phyloP scores from a whole-genome alignment of 1,140 invertebrate species.

The Lordiphosa clarofinis region DNA sequence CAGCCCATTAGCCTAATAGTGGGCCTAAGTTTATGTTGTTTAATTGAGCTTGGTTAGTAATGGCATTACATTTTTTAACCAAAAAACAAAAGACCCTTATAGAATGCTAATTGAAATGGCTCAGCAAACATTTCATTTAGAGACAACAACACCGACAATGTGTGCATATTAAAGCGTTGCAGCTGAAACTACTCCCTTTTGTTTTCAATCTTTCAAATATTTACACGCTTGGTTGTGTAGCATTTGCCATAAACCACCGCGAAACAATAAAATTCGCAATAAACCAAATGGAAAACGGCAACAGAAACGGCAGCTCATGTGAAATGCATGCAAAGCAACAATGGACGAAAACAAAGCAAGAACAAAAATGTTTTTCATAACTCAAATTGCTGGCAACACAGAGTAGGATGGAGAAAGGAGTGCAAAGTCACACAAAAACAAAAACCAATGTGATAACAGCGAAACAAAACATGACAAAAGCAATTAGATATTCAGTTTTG shows the following conservation, averaged over 20 bases:
- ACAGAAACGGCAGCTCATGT: slow-evolving; percentile 57
- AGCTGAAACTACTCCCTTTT: not conserved
- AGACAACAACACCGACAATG: slow-evolving; percentile 11
- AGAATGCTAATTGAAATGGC: slow-evolving; percentile 57
- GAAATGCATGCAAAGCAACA: slow-evolving; percentile 63
- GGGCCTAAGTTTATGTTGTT: slow-evolving; percentile 32
- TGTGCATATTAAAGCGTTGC: slow-evolving; percentile 51
- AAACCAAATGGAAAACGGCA: slow-evolving; percentile 70
- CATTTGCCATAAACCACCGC: slow-evolving; percentile 63
- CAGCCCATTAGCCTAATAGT: slow-evolving; percentile 60
- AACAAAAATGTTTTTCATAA: slow-evolving; percentile 62
- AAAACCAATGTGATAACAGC: not conserved
- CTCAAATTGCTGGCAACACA: slow-evolving; percentile 57
- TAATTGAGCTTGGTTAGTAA: slow-evolving; percentile 58
- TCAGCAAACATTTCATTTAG: slow-evolving; percentile 60
- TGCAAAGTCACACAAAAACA: slow-evolving; percentile 1
- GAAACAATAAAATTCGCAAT: slow-evolving; percentile 76
- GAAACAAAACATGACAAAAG: slow-evolving; percentile 5
- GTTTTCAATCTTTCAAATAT: slow-evolving; percentile 37
- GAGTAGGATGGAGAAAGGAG: not conserved
- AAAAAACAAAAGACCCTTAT: slow-evolving; percentile 1
- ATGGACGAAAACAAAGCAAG: slow-evolving; percentile 31
- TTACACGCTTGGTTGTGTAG: slow-evolving; percentile 53
- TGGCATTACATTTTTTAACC: slow-evolving; percentile 29
- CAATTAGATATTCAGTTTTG: not conserved